Base-by-base conservation (phyloP, 2,888 invertebrate genomes). In the Matsumyia berberina region DNA sequence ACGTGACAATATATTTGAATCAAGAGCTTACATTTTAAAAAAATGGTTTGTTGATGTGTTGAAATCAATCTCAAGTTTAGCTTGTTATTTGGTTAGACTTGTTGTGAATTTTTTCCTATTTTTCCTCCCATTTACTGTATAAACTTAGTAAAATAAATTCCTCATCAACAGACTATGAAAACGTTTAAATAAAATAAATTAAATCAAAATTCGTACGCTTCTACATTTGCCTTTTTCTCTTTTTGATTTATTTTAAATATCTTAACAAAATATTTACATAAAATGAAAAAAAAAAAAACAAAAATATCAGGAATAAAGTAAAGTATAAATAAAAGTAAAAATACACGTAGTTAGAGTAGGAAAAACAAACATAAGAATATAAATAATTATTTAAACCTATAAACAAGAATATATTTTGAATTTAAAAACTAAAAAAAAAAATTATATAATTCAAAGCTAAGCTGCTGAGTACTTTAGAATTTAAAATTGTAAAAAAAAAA, bases 241-340 rank as follows among this genome's bases (percentile, higher is more conserved):
- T 55, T 33, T 60, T 37, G 9, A 55, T 74, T 66, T 39, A 55
- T 74, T 66, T 39, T 37, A 8, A 55, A 35, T 66, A 74, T 44
- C 11, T 33, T 42, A 55, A 62, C 15, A 49, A 51, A 44, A 60
- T 60, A 67, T 67, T 55, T 42, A 58, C 24, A 78, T 55, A 37
- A 60, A 55, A 72, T 60, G n/a, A 17, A 64, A 72, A 64, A 70
- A 49, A 4, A 57, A 11, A 17, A 64, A 70, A 49, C 7, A 57
- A 11, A 17, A 73, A 78, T 78, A 73, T 78, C 78, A 73, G 78
- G 78, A 69, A 78, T 55, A 76, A 72, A 46, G n/a, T 66, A 58
- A 44, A 72, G 31, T 24, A 51, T 57, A 70, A 72, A 58, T 51
- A 29, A 58, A 66, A 62, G n/a, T 35, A 19, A 66, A 12, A 81